Base-by-base conservation (phyloP, 1,140 invertebrate species). In the Temnothorax nylanderi region DNA sequence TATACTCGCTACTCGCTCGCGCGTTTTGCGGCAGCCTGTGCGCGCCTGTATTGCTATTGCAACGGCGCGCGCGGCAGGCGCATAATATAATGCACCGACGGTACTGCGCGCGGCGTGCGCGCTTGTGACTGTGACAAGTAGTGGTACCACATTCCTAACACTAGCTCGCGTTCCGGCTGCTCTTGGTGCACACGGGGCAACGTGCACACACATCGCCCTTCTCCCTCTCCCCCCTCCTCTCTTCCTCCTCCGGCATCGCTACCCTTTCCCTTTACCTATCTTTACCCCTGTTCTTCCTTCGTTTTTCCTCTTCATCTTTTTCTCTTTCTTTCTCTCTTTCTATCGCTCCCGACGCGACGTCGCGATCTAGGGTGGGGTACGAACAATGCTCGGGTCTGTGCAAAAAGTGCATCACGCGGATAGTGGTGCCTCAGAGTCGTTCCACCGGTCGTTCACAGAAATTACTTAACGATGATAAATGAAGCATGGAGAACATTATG, bases 121-220 rank as follows among this genome's bases (percentile, higher is more conserved):
- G 91, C 94, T 90, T 93, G 93, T 92, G 92, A 94, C 94, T 94
- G 94, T 95, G 94, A 95, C 95, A 95, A 95, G 95, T 91, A 90
- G 95, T 94, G 93, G 94, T 95, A 95, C 95, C 95, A 93, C 95
- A 95, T 95, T 95, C 95, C 94, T 95, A 95, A 95, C 94, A 95
- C 95, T 93, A 95, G 91, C 89, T 78, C 85, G 90, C 85, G 82
- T 77, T 89, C 88, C 87, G 75, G 56, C 77, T 77, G 81, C 41
- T 81, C 86, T 90, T 87, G 86, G 86, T 88, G 89, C 87, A 87
- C 89, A 26, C 26, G 26, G 26, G 21, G 80, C 80, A 80, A 37
- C 56, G 77, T 41, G 62, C 62, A 47, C 67, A 75, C 69, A 18
- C 26, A 49, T 26, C 26, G 16, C 16, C 69, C 84, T 87, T 62